These are phyloP conservation scores for Nestor notabilis DNA, from an alignment of 2,113 vertebrate species.

Conservation along the genomic window DNA sequence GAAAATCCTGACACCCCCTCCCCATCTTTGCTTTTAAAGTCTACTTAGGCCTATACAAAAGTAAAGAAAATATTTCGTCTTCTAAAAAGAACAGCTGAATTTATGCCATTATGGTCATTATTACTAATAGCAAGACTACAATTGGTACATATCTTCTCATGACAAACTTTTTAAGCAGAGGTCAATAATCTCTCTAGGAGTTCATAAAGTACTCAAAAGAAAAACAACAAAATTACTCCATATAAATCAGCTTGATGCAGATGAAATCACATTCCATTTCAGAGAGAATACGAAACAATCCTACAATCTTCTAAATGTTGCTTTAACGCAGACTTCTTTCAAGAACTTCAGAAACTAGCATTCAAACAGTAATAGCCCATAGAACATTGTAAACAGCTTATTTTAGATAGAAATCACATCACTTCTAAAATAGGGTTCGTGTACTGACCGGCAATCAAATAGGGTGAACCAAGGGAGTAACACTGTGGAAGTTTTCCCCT, in stretches of 20 bases:
- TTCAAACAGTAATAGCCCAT: slow-evolving; percentile 7
- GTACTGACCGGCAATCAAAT: slow-evolving; percentile 33
- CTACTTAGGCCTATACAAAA: background rate
- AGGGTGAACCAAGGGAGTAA: slow-evolving; percentile 22
- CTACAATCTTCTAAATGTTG: slow-evolving; percentile 41
- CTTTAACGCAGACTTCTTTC: slow-evolving; percentile 41
- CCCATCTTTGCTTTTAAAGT: background rate
- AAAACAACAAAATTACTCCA: slow-evolving; percentile 42
- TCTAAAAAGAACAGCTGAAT: background rate
- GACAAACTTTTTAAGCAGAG: background rate
- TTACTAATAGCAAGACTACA: background rate
- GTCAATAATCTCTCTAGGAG: slow-evolving; percentile 4
- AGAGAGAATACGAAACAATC: slow-evolving; percentile 52
- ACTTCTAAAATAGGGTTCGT: slow-evolving; percentile 36
- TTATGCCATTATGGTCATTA: background rate
- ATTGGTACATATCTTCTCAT: background rate
- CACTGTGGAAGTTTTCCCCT: background rate
- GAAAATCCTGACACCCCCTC: background rate
- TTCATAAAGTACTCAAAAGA: slow-evolving; percentile 23
- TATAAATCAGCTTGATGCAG: slow-evolving; percentile 36
- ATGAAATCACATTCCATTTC: slow-evolving; percentile 59
- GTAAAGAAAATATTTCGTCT: background rate
- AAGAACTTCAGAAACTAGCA: slow-evolving; percentile 48
- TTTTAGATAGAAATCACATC: slow-evolving; percentile 57
- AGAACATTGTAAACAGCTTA: slow-evolving; percentile 58